A percentile compares a stretch with the other conserved stretches of the same genome.
Evolutionary conservation across 2,888 invertebrate genomes (phyloP).

Genomic region (Leptinotarsa haldemani): DNA sequence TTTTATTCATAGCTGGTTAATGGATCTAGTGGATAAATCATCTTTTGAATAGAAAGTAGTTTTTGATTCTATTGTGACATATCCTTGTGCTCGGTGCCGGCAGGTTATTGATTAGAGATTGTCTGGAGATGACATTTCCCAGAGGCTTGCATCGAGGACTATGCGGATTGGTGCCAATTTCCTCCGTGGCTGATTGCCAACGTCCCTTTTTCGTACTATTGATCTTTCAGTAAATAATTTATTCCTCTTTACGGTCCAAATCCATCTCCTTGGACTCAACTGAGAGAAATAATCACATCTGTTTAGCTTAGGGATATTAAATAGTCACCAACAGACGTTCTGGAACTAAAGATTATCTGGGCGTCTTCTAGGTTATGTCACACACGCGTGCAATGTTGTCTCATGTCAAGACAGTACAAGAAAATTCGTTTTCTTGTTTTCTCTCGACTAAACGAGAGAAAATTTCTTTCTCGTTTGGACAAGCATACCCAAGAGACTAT

Average conservation of each 20-base stretch:
- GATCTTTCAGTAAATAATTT: not conserved
- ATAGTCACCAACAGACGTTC: too few relatives aligned
- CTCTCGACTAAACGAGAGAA: too few relatives aligned
- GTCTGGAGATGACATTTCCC: constrained; percentile 18
- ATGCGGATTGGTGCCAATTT: constrained; percentile 7
- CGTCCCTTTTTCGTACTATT: not conserved
- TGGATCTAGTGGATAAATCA: not conserved
- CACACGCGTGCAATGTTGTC: too few relatives aligned
- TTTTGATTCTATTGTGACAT: constrained; percentile 3
- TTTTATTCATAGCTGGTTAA: constrained; percentile 9
- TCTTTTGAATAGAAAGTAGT: not conserved
- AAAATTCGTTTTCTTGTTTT: too few relatives aligned
- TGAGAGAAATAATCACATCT: too few relatives aligned
- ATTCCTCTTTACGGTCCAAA: not conserved
- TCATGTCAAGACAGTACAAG: too few relatives aligned
- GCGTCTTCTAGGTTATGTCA: too few relatives aligned
- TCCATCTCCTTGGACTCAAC: too few relatives aligned
- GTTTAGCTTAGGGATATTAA: too few relatives aligned
- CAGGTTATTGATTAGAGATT: constrained; percentile 13
- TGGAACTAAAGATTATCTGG: too few relatives aligned
- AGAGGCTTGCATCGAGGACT: not conserved
- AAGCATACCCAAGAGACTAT: too few relatives aligned
- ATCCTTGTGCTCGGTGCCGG: not conserved
- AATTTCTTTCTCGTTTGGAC: too few relatives aligned
- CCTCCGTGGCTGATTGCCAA: constrained; percentile 5